Evolutionary conservation across 2,888 invertebrate genomes (phyloP), one percentile per base, ranked within the genome.

Genomic region (Dorcus parallelipipedus): DNA sequence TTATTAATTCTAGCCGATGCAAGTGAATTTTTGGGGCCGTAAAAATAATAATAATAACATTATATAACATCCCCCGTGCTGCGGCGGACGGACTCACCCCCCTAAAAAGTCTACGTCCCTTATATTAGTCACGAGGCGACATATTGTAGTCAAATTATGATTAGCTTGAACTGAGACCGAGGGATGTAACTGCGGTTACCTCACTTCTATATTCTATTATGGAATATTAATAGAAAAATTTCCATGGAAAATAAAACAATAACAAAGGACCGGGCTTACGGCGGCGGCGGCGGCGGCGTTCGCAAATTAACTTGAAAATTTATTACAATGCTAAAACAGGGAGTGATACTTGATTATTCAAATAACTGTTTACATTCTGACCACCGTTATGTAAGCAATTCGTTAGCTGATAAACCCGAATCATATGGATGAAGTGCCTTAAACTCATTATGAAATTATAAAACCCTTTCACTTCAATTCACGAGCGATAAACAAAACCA

Each of bases 391-490:
- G 70, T 65, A 73, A 72, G 73, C 75, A 73, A 74, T 73, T 77
- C 77, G 75, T 76, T 77, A 77, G 69, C 63, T 74, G 73, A 75
- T 75, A 73, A 76, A 76, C 71, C 69, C 67, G 61, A 52, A 58
- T 58, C 54, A 54, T 48, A 26, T 40, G 57, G 45, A 20, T 20
- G 45, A 20, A 9, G 10, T 45, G 23, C 26, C 26, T 33, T 33
- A 42, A 17, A 42, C 42, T 10, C 17, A 14, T 42, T 42, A 42
- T 45, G 47, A 42, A 42, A 42, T 42, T 42, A 14, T 17, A 42
- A 42, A 42, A 42, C 10, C 17, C 42, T 33, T 33, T 33, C 26
- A 33, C 26, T 26, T 26, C 26, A 26, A 26, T 26, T 26, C 14
- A 14, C 14, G 14, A 14, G 14, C 14, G 14, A 26, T 26, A 5